phyloP scores from a whole-genome alignment of 2,113 vertebrate genomes.

The Riparia riparia region DNA sequence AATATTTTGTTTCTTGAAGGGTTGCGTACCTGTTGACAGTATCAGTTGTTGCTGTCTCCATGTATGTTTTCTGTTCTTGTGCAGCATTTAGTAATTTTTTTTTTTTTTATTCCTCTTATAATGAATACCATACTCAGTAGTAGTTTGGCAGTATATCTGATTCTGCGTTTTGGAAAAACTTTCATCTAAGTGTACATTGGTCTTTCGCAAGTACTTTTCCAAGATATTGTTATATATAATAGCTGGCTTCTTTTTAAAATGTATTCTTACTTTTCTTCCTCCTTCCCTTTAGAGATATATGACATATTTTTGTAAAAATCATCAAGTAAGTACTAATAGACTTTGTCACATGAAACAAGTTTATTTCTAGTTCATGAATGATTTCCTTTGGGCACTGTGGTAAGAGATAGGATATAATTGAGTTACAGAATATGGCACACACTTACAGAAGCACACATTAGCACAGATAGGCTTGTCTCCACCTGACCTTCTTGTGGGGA shows the following conservation, averaged over 20 bases:
- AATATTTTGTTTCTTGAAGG: background rate
- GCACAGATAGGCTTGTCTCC: background rate
- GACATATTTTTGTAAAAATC: background rate
- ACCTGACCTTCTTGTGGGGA: background rate
- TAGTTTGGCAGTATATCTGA: background rate
- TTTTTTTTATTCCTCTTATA: background rate
- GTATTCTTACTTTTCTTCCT: background rate
- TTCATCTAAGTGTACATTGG: background rate
- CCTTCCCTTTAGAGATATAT: background rate
- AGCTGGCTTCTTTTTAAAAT: background rate
- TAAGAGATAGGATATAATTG: background rate
- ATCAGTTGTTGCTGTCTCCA: background rate
- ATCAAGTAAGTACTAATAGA: background rate
- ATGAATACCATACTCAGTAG: background rate
- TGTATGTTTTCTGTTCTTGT: background rate
- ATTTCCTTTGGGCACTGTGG: background rate
- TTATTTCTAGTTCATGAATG: background rate
- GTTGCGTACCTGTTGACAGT: background rate
- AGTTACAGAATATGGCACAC: background rate
- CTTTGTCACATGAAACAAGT: background rate
- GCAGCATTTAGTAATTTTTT: background rate
- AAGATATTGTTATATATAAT: background rate
- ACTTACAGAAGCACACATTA: too few relatives aligned
- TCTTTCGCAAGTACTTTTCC: background rate
- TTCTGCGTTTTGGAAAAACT: background rate